Evolutionary conservation across 2,797 vertebrate genomes (phyloP).

Genomic region (Caiman crocodilus): DNA sequence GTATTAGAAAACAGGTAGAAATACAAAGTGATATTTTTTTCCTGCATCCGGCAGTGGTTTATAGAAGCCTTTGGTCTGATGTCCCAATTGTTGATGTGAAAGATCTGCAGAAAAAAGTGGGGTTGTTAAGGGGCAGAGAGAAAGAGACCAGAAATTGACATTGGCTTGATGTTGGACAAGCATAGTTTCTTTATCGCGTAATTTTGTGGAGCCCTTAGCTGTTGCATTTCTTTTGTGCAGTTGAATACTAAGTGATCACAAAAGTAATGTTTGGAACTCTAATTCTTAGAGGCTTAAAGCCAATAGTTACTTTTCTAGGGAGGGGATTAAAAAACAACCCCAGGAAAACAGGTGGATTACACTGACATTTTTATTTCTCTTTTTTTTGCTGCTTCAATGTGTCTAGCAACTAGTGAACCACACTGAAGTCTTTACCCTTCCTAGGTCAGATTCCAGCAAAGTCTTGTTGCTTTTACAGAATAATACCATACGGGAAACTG

Average conservation of each 20-base stretch:
- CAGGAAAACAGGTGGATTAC: constrained; percentile 21
- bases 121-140: background rate
- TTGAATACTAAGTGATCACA: constrained; percentile 19
- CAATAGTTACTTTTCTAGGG: background rate
- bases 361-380: background rate
- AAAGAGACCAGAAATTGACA: constrained; percentile 21
- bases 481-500: constrained; percentile 56
- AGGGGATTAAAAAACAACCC: background rate
- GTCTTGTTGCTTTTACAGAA: constrained; percentile 37
- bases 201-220: background rate
- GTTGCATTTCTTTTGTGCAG: constrained; percentile 10
- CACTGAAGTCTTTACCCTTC: constrained; percentile 47
- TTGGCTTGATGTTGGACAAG: background rate
- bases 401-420: constrained; percentile 66
- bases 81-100: background rate
- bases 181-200: background rate
- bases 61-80: constrained; percentile 20
- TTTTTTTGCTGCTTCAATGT: constrained; percentile 54
- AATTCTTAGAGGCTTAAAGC: constrained; percentile 8
- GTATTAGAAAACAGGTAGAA: constrained; percentile 19
- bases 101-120: background rate
- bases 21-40: background rate
- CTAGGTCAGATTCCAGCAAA: constrained; percentile 66
- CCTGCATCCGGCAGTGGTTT: background rate
- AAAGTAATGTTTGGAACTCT: constrained; percentile 3